Conservation (phyloP, 2,797 vertebrate species). For the Manis pentadactyla region DNA sequence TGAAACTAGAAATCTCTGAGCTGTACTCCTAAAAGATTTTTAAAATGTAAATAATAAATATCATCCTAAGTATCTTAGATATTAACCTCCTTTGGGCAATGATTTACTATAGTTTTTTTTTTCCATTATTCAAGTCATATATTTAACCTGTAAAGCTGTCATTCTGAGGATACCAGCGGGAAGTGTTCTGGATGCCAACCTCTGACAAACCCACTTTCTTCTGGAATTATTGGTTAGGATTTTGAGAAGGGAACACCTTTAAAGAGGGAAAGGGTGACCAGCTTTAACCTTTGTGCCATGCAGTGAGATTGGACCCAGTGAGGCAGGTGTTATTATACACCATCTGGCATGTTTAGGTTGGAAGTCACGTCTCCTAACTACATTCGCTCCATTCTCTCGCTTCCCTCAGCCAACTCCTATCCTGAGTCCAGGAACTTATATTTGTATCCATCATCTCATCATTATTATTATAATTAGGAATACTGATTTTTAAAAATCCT, state of each 20-base stretch:
- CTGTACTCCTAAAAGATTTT: slow-evolving; percentile 13
- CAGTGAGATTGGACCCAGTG: background rate
- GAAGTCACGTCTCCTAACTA: background rate
- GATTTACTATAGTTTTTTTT: background rate
- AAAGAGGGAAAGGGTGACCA: background rate
- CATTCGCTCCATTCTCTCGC: background rate
- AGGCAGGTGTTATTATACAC: background rate
- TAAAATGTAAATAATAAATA: slow-evolving; percentile 48
- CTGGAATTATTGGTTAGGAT: background rate
- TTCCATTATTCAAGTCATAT: slow-evolving; percentile 4
- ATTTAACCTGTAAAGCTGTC: background rate
- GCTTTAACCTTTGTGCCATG: background rate
- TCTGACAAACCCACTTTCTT: slow-evolving; percentile 1
- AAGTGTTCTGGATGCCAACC: background rate
- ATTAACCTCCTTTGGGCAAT: background rate
- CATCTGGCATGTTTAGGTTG: background rate
- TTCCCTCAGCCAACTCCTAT: slow-evolving; percentile 26
- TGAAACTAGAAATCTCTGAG: background rate
- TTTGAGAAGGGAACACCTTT: slow-evolving; percentile 4
- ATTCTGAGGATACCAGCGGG: background rate
- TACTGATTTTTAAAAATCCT: slow-evolving; percentile 59
- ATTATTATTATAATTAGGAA: slow-evolving; percentile 35
- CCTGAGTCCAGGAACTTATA: background rate
- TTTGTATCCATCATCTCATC: slow-evolving; percentile 34
- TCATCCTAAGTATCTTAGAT: background rate